Conservation (phyloP, 2,113 vertebrate genomes). For the Delphinus delphis region DNA sequence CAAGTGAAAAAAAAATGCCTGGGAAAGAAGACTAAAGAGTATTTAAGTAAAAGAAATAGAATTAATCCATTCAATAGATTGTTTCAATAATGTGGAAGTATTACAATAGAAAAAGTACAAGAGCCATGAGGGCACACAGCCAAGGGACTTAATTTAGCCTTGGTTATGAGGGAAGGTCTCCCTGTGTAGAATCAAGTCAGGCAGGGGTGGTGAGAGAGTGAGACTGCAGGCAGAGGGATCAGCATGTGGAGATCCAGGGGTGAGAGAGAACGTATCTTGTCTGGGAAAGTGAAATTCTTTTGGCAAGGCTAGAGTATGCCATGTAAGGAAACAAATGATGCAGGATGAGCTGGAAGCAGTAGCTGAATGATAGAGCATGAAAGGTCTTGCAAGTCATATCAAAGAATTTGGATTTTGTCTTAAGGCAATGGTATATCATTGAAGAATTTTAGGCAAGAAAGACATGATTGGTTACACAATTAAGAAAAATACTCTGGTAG, state of each 20-base stretch:
- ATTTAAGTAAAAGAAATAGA: background rate
- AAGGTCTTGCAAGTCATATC: background rate
- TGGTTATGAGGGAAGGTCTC: background rate
- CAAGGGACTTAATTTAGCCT: background rate
- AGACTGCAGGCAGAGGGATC: background rate
- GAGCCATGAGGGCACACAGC: background rate
- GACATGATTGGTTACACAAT: background rate
- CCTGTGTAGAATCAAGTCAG: background rate
- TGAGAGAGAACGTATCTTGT: background rate
- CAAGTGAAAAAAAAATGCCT: background rate
- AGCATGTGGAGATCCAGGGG: fast-evolving
- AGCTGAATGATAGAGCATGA: background rate
- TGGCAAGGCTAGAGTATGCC: background rate
- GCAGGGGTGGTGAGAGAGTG: background rate
- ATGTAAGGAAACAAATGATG: background rate
- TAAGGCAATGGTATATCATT: background rate
- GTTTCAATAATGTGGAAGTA: background rate
- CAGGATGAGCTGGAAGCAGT: no score
- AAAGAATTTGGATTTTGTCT: background rate
- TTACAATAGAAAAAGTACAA: background rate
- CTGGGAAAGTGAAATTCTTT: background rate
- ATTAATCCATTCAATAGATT: background rate
- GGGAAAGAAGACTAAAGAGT: background rate
- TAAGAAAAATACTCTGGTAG: background rate
- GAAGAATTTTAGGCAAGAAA: background rate